These are phyloP conservation scores for Pitangus sulphuratus DNA, from an alignment of 2,797 vertebrate genomes.

Conservation along the genomic window DNA sequence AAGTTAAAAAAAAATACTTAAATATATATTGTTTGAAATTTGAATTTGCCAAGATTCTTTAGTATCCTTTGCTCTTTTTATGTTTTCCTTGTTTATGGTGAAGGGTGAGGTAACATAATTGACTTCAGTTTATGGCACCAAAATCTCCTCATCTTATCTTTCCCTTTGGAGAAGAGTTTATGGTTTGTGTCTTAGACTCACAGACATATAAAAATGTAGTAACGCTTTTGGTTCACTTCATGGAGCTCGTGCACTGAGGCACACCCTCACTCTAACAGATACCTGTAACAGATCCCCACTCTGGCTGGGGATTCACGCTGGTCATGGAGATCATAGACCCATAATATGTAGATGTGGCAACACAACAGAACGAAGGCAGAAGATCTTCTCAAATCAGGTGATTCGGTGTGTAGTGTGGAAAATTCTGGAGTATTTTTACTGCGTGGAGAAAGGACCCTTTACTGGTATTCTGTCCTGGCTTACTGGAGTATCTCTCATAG, in stretches of 20 bases:
- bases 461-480: not conserved
- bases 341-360: rapidly evolving
- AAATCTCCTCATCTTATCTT: conserved; percentile 4
- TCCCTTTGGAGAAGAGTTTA: conserved; percentile 44
- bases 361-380: not conserved
- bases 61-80: not conserved
- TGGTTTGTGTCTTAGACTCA: not conserved
- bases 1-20: not conserved
- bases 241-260: not conserved
- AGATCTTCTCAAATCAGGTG: not conserved
- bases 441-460: not conserved
- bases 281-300: not conserved
- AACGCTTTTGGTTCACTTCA: not conserved
- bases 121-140: not conserved
- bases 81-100: not conserved
- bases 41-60: not conserved
- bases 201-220: not conserved
- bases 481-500: not conserved
- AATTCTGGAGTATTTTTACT: not conserved
- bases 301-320: not conserved
- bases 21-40: not conserved
- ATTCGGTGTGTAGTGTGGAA: not conserved
- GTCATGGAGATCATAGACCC: not conserved
- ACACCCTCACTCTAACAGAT: not conserved
- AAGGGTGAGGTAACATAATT: not conserved